These are phyloP conservation scores for Theodoxus fluviatilis DNA, from an alignment of 2,888 invertebrate species.

Conservation along the genomic window DNA sequence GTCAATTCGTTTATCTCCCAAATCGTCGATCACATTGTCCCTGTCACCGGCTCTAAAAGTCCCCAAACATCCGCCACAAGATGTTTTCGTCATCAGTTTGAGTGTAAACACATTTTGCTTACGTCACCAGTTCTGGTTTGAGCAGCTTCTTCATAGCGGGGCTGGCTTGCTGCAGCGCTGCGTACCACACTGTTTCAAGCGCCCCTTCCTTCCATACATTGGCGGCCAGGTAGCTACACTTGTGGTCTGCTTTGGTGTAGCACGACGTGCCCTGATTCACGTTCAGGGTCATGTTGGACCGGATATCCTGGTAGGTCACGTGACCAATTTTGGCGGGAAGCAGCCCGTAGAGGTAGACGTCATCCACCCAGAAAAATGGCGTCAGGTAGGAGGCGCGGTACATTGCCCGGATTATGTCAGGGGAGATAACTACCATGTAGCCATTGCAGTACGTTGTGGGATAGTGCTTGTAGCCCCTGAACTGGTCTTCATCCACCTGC, in stretches of 20 bases:
- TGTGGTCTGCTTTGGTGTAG: conserved; percentile 35
- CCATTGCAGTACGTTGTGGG: conserved; percentile 62
- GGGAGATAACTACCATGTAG: conserved; percentile 48
- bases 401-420: conserved; percentile 50
- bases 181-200: conserved; percentile 44
- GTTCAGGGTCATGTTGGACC: conserved; percentile 89
- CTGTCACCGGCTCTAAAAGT: too few relatives aligned
- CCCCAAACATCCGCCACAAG: too few relatives aligned
- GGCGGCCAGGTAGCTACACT: conserved; percentile 39
- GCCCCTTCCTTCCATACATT: conserved; percentile 38
- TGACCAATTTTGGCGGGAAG: conserved; percentile 49
- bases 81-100: too few relatives aligned
- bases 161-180: conserved; percentile 30
- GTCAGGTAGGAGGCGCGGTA: conserved; percentile 50
- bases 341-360: conserved; percentile 61
- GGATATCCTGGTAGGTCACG: conserved; percentile 66
- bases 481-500: conserved; percentile 45
- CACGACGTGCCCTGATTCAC: conserved; percentile 38
- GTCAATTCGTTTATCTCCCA: too few relatives aligned
- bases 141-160: conserved; percentile 16
- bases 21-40: too few relatives aligned
- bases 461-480: conserved; percentile 46
- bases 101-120: not conserved
- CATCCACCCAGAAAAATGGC: conserved; percentile 64
- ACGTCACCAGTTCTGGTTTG: conserved; percentile 20